phyloP scores from a whole-genome alignment of 23 tunicate genomes.

The Halocynthia roretzi region DNA sequence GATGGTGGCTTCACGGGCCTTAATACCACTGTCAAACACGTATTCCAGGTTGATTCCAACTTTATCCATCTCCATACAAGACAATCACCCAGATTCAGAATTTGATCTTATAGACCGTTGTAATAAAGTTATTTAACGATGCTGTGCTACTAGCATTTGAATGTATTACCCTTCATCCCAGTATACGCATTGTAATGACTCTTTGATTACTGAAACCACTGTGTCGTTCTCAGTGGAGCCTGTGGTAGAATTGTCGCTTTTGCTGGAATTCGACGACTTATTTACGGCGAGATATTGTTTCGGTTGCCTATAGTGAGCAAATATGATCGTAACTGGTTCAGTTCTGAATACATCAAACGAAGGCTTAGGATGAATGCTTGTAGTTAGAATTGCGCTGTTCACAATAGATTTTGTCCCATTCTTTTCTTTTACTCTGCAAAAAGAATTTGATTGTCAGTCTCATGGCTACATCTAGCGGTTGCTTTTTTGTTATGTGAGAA shows the following conservation, averaged over 20 bases:
- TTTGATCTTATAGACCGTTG: too few species aligned
- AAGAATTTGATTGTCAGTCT: too few species aligned
- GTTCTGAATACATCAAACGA: constrained; percentile 24
- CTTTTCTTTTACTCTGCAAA: too few species aligned
- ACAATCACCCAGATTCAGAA: too few species aligned
- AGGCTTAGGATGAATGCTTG: constrained; percentile 67
- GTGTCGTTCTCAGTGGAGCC: background rate
- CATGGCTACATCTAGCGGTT: too few species aligned
- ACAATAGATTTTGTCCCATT: constrained; percentile 19
- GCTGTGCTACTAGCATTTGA: too few species aligned
- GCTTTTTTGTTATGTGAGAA: too few species aligned
- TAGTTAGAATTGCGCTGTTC: constrained; percentile 79
- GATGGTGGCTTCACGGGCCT: too few species aligned
- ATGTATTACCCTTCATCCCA: constrained; percentile 43
- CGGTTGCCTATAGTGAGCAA: constrained; percentile 42
- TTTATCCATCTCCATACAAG: background rate
- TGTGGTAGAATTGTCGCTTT: background rate
- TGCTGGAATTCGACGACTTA: background rate
- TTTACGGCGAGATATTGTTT: constrained; percentile 10
- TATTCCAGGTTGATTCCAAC: too few species aligned
- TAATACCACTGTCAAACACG: too few species aligned
- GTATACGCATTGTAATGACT: constrained; percentile 50
- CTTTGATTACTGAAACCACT: constrained; percentile 7
- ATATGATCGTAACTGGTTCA: constrained; percentile 65
- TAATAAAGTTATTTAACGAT: too few species aligned